phyloP scores from a whole-genome alignment of 2,888 invertebrate genomes.

The Asteroscopus sphinx region DNA sequence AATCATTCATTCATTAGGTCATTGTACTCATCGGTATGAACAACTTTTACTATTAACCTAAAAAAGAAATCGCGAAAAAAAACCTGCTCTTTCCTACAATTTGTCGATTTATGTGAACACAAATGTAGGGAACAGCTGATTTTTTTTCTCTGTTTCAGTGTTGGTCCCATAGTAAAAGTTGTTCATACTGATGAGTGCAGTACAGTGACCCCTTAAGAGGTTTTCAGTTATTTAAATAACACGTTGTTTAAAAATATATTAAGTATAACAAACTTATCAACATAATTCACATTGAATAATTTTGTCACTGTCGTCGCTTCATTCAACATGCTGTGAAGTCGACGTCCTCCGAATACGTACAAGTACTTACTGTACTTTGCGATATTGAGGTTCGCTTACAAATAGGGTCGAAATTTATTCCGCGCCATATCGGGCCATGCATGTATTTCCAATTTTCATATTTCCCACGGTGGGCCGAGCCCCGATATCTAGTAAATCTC shows the following conservation, averaged over 20 bases:
- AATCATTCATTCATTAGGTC: no score
- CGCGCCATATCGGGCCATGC: conserved; percentile 73
- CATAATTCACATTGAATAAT: conserved; percentile 24
- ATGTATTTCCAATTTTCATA: conserved; percentile 87
- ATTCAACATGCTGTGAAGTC: conserved; percentile 56
- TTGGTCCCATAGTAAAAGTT: no score
- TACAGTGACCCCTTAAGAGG: no score
- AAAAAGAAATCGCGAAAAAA: no score
- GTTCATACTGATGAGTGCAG: no score
- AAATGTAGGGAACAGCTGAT: no score
- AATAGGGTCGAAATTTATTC: conserved; percentile 84
- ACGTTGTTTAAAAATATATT: conserved; percentile 23
- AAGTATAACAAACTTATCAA: neutral
- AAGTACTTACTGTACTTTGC: conserved; percentile 55
- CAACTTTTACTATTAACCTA: no score
- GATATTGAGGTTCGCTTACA: conserved; percentile 75
- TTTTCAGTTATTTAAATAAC: no score
- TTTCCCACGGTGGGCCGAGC: conserved; percentile 78
- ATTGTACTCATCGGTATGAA: no score
- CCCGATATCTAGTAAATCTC: conserved; percentile 79
- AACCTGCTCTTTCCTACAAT: no score
- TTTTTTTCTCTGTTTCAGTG: no score
- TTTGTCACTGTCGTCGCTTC: conserved; percentile 58
- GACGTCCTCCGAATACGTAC: conserved; percentile 58
- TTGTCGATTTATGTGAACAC: no score